Evolutionary conservation across 2,113 vertebrate species (phyloP).

Genomic region (Noturus placidus): DNA sequence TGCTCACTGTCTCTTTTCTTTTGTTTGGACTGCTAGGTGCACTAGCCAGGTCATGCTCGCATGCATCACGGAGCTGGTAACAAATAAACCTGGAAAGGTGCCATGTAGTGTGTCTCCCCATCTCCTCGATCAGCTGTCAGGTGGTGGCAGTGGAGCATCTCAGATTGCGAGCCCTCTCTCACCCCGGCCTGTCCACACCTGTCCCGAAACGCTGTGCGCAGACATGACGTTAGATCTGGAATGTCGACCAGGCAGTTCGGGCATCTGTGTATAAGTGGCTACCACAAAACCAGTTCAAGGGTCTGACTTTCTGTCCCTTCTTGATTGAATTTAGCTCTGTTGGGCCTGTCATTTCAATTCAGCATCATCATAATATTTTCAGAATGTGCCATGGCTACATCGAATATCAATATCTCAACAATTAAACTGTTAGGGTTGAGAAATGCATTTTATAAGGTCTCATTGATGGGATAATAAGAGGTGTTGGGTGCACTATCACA

Average conservation of each 20-base stretch:
- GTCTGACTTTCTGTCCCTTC: not conserved
- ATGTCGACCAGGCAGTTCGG: slow-evolving; percentile 3
- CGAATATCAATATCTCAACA: not conserved
- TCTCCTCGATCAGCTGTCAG: slow-evolving; percentile 49
- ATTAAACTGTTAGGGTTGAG: not conserved
- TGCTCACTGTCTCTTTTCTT: not conserved
- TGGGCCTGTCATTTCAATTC: too few species aligned
- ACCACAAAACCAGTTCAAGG: not conserved
- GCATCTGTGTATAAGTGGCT: not conserved
- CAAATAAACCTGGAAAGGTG: slow-evolving; percentile 48
- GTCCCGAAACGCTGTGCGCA: slow-evolving; percentile 31
- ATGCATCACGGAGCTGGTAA: slow-evolving; percentile 48
- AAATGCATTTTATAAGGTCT: not conserved
- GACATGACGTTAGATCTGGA: slow-evolving; percentile 13
- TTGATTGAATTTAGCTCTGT: not conserved
- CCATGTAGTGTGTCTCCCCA: slow-evolving; percentile 16
- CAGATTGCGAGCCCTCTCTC: slow-evolving; percentile 10
- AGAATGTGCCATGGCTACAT: not conserved
- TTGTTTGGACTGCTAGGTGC: slow-evolving; percentile 11
- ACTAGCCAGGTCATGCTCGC: slow-evolving; percentile 37
- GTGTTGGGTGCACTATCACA: not conserved
- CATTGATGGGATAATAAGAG: not conserved
- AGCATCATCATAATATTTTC: not conserved
- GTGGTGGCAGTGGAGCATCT: slow-evolving; percentile 49
- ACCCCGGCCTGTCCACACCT: slow-evolving; percentile 42